Percentiles rank a stretch among this genome's conserved stretches.
Conservation (phyloP, 1,140 invertebrate genomes). For the Meteorus sp. region DNA sequence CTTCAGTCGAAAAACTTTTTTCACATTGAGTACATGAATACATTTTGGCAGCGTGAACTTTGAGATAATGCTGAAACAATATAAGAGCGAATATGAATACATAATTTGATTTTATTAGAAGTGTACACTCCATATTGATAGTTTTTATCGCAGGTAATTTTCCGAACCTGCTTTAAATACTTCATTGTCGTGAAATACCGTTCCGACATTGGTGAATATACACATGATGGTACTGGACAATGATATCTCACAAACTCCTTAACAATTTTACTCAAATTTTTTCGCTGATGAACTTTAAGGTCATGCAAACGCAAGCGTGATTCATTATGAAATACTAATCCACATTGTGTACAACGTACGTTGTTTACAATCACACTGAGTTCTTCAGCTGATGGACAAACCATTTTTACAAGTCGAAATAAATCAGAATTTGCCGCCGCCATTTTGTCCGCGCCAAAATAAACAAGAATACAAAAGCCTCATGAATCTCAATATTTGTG, state of each 20-base stretch:
- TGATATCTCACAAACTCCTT: constrained; percentile 49
- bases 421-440: background rate
- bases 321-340: constrained; percentile 48
- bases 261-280: constrained; percentile 42
- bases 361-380: constrained; percentile 51
- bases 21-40: constrained; percentile 59
- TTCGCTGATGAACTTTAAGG: constrained; percentile 50
- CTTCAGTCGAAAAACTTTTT: constrained; percentile 62
- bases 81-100: background rate
- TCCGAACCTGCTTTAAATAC: constrained; percentile 56
- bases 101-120: constrained; percentile 5
- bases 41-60: constrained; percentile 64
- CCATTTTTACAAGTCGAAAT: constrained; percentile 32
- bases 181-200: constrained; percentile 53
- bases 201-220: constrained; percentile 47
- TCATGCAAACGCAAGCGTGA: constrained; percentile 50
- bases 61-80: constrained; percentile 64
- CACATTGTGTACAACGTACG: constrained; percentile 50
- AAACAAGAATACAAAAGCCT: too few species aligned
- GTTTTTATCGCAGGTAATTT: background rate
- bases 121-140: background rate
- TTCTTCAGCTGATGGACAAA: constrained; percentile 51
- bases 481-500: too few species aligned
- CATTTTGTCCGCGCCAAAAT: constrained; percentile 1
- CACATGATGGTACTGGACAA: constrained; percentile 51